Evolutionary conservation across 2,888 invertebrate genomes (phyloP).

Genomic region (Andricus quercusramuli): DNA sequence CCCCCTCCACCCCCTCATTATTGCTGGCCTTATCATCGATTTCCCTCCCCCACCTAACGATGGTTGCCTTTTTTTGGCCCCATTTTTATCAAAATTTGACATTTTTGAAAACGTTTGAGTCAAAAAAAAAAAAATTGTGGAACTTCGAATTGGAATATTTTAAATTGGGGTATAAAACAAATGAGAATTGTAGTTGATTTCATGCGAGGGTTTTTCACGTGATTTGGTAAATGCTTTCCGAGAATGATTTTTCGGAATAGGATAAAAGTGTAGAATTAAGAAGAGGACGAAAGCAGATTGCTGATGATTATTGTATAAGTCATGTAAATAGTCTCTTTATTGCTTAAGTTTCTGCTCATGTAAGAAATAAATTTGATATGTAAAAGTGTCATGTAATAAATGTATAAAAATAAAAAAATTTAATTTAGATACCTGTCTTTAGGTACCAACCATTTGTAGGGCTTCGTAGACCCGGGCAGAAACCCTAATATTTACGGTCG

Average conservation of each 20-base stretch:
- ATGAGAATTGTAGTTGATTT: too few species aligned
- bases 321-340: not conserved
- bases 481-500: too few species aligned
- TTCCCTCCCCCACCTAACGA: constrained; percentile 65
- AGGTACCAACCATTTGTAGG: too few species aligned
- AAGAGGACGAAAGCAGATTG: constrained; percentile 5
- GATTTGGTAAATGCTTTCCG: not conserved
- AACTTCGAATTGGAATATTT: too few species aligned
- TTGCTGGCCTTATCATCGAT: constrained; percentile 78
- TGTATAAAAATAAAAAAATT: not conserved
- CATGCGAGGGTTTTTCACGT: not conserved
- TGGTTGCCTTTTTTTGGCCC: not conserved
- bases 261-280: not conserved
- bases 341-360: not conserved
- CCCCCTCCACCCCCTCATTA: constrained; percentile 80
- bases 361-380: not conserved
- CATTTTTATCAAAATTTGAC: not conserved
- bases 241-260: not conserved
- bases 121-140: not conserved
- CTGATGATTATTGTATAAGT: not conserved
- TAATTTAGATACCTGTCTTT: not conserved
- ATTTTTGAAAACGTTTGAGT: not conserved
- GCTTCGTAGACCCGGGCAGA: too few species aligned
- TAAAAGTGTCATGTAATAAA: not conserved
- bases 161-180: too few species aligned